phyloP scores from a whole-genome alignment of 2,113 vertebrate genomes.

The Ptyas mucosa region DNA sequence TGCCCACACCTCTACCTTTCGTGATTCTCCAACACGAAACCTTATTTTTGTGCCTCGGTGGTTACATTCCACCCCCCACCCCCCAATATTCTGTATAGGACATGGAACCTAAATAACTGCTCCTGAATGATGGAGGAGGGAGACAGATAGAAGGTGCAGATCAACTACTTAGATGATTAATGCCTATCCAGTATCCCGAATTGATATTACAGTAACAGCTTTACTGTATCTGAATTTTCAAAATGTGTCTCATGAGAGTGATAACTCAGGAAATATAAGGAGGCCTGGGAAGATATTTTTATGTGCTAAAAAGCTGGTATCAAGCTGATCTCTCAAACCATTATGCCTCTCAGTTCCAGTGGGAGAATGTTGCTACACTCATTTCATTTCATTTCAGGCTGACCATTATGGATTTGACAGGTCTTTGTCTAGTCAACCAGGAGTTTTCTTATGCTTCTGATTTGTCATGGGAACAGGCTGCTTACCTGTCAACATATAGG shows the following conservation, averaged over 20 bases:
- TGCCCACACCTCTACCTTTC: background rate
- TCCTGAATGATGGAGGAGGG: background rate
- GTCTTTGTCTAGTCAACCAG: background rate
- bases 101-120: background rate
- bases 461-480: background rate
- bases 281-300: background rate
- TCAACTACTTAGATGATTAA: background rate
- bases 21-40: background rate
- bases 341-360: background rate
- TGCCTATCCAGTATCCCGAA: background rate
- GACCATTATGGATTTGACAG: background rate
- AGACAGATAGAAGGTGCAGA: background rate
- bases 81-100: background rate
- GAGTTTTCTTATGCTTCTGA: background rate
- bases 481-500: background rate
- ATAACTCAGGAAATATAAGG: background rate
- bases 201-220: background rate
- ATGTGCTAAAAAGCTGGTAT: background rate
- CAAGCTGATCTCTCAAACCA: background rate
- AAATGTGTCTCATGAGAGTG: background rate
- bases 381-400: background rate
- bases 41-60: background rate
- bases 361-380: background rate
- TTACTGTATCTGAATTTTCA: background rate
- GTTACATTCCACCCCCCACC: background rate